Conservation (phyloP, 2,888 invertebrate species). For the Ferdinandea cuprea region DNA sequence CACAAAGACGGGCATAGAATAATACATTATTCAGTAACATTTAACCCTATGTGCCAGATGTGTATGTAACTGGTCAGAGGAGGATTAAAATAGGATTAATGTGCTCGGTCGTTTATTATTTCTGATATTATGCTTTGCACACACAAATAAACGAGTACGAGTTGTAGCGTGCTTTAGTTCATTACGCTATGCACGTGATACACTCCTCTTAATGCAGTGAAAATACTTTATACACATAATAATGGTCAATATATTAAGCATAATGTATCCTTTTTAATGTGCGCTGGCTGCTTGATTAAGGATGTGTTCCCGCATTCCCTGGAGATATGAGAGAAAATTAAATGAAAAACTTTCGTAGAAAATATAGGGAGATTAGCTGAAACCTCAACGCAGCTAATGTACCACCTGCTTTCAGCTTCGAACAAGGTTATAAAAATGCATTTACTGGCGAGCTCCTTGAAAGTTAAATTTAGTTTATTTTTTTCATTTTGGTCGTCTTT, state of each 20-base stretch:
- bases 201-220: constrained; percentile 29
- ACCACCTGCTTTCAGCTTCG: constrained; percentile 41
- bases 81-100: constrained; percentile 66
- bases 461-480: constrained; percentile 52
- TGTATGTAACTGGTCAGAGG: constrained; percentile 44
- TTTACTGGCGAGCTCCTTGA: constrained; percentile 37
- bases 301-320: background rate
- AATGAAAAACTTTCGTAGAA: background rate
- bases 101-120: constrained; percentile 61
- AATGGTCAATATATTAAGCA: constrained; percentile 66
- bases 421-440: constrained; percentile 59
- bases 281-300: constrained; percentile 44
- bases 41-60: constrained; percentile 63
- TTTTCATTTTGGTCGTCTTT: background rate
- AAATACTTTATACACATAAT: constrained; percentile 52
- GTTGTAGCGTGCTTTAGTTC: constrained; percentile 30
- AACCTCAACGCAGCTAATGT: constrained; percentile 30
- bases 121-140: constrained; percentile 42
- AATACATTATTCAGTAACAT: constrained; percentile 42
- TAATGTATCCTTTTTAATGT: constrained; percentile 47
- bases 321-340: background rate
- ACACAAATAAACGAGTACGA: constrained; percentile 1
- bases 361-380: constrained; percentile 11
- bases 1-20: background rate
- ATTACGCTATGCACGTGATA: constrained; percentile 42